Conservation (phyloP, 2,113 vertebrate species). For the Dermatemys mawii region DNA sequence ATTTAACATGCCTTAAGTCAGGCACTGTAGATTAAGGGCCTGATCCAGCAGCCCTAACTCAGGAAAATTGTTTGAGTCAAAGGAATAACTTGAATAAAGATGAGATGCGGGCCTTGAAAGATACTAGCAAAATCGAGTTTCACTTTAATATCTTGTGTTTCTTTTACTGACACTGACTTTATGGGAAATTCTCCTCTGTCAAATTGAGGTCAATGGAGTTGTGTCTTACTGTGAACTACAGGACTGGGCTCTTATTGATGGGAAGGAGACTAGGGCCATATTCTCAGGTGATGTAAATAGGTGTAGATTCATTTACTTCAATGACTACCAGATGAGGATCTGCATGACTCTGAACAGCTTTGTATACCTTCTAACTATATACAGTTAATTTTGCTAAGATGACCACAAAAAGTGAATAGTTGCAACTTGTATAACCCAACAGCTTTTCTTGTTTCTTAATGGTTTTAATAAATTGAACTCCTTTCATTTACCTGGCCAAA, state of each 20-base stretch:
- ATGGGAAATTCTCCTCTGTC: neutral
- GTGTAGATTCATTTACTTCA: neutral
- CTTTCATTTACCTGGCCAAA: neutral
- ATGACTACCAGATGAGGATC: neutral
- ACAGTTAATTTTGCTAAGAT: neutral
- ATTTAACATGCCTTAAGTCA: constrained; percentile 24
- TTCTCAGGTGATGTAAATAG: neutral
- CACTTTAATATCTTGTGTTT: neutral
- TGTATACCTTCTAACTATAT: neutral
- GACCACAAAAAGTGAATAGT: neutral
- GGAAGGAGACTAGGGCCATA: neutral
- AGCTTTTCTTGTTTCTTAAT: neutral
- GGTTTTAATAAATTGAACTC: neutral
- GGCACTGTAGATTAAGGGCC: neutral
- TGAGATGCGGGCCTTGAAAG: neutral
- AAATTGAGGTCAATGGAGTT: neutral
- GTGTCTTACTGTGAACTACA: neutral
- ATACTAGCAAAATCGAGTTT: neutral
- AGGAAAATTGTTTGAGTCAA: neutral
- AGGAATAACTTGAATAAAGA: neutral
- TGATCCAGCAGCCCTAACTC: neutral
- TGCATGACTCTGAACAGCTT: neutral
- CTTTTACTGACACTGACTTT: neutral
- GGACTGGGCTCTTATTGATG: neutral
- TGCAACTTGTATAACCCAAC: neutral